Conservation (phyloP, 2,888 invertebrate genomes). For the Cyaniris semiargus region DNA sequence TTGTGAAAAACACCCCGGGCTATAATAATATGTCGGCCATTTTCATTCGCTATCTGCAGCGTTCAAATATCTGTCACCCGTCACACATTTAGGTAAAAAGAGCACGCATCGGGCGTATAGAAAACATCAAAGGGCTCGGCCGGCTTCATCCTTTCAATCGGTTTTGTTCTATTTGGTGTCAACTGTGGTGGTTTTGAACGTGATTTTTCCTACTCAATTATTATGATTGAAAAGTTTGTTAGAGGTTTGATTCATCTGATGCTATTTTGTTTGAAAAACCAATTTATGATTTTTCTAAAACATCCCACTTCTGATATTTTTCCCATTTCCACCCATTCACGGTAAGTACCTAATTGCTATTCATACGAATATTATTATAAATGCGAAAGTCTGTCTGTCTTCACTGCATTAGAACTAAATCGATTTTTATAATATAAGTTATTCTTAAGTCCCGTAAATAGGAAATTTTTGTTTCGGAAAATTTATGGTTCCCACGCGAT, state of each 20-base stretch:
- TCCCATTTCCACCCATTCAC: too few species aligned
- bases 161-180: slow-evolving; percentile 17
- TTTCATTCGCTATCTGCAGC: slow-evolving; percentile 8
- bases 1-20: neutral
- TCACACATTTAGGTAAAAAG: slow-evolving; percentile 2
- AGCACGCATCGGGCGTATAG: slow-evolving; percentile 17
- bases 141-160: slow-evolving; percentile 14
- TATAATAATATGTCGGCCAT: neutral
- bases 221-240: neutral
- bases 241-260: neutral
- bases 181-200: slow-evolving; percentile 9
- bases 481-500: too few species aligned
- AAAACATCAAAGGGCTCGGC: slow-evolving; percentile 26
- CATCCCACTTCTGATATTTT: too few species aligned
- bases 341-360: too few species aligned
- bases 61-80: neutral
- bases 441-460: too few species aligned
- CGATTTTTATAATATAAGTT: too few species aligned
- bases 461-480: too few species aligned
- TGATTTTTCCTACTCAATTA: neutral
- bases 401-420: too few species aligned
- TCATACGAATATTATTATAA: too few species aligned
- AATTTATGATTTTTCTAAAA: neutral
- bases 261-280: neutral
- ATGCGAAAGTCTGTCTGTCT: too few species aligned